Conservation (phyloP, 2,113 vertebrate genomes). For the Struthio camelus region DNA sequence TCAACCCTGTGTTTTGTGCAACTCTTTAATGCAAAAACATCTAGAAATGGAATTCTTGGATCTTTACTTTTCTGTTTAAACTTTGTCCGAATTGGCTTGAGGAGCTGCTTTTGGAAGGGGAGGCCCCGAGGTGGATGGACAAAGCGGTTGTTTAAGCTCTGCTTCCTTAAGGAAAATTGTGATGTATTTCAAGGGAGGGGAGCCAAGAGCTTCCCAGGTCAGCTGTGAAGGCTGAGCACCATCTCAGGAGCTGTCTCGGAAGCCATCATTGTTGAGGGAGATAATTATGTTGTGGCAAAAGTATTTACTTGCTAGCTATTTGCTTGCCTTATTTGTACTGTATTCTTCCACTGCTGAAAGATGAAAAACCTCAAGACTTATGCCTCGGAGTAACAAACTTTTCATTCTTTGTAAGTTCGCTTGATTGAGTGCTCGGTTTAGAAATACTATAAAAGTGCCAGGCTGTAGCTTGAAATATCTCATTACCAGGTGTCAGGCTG, state of each 20-base stretch:
- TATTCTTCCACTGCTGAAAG: not conserved
- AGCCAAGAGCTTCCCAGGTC: not conserved
- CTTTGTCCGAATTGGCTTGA: not conserved
- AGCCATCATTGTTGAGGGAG: not conserved
- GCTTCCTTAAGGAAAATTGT: not conserved
- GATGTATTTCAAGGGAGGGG: not conserved
- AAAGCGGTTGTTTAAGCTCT: not conserved
- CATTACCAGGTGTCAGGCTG: slow-evolving; percentile 42
- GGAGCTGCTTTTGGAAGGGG: not conserved
- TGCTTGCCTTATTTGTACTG: not conserved
- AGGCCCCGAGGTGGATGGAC: not conserved
- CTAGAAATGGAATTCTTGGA: not conserved
- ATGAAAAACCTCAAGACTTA: not conserved
- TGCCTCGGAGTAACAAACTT: slow-evolving; percentile 28
- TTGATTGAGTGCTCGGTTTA: slow-evolving; percentile 44
- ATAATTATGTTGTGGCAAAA: not conserved
- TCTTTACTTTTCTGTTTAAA: not conserved
- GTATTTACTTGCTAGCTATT: not conserved
- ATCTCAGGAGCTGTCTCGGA: not conserved
- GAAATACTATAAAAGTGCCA: slow-evolving; percentile 45
- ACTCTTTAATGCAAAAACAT: not conserved
- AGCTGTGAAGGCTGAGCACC: not conserved
- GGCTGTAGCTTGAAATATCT: slow-evolving; percentile 41
- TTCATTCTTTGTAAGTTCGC: not conserved
- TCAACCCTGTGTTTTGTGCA: not conserved